Percentiles rank a stretch among this genome's conserved stretches.
These are phyloP conservation scores for Sternarchorhynchus goeldii DNA, from an alignment of 2,797 vertebrate genomes.

Conservation along the genomic window DNA sequence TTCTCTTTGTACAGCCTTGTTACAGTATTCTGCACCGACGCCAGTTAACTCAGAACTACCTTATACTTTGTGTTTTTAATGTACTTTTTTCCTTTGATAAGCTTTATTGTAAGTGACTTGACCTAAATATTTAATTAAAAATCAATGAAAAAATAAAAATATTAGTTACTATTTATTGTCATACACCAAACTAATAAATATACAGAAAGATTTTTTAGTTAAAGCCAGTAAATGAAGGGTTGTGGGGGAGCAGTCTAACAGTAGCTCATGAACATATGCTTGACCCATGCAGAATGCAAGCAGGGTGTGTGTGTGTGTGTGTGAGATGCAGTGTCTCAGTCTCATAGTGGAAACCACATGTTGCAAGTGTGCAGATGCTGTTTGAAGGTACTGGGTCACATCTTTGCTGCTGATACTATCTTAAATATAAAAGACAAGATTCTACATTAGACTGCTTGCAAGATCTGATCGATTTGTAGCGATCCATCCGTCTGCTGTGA, in stretches of 20 bases:
- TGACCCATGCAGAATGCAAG: slow-evolving; percentile 48
- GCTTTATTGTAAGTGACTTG: not conserved
- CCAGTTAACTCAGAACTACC: not conserved
- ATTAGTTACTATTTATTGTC: slow-evolving; percentile 5
- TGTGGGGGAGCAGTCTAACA: not conserved
- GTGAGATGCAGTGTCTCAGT: not conserved
- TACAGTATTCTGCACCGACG: too few relatives aligned
- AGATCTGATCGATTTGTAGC: slow-evolving; percentile 9
- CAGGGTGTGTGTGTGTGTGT: not conserved
- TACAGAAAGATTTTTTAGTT: not conserved
- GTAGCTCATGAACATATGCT: not conserved
- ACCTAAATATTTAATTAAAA: not conserved
- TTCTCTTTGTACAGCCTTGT: too few relatives aligned
- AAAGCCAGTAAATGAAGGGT: not conserved
- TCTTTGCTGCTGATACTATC: slow-evolving; percentile 22
- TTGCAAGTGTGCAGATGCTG: slow-evolving; percentile 54
- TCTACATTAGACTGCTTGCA: not conserved
- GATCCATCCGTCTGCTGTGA: slow-evolving; percentile 25
- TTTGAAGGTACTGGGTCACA: slow-evolving; percentile 46
- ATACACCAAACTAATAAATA: not conserved
- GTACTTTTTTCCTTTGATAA: not conserved
- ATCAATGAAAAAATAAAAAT: not conserved
- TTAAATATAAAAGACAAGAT: slow-evolving; percentile 4
- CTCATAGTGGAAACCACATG: slow-evolving; percentile 59
- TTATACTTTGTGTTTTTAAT: not conserved